Base-by-base conservation (phyloP, 2,888 invertebrate genomes). In the Endomychus coccineus region DNA sequence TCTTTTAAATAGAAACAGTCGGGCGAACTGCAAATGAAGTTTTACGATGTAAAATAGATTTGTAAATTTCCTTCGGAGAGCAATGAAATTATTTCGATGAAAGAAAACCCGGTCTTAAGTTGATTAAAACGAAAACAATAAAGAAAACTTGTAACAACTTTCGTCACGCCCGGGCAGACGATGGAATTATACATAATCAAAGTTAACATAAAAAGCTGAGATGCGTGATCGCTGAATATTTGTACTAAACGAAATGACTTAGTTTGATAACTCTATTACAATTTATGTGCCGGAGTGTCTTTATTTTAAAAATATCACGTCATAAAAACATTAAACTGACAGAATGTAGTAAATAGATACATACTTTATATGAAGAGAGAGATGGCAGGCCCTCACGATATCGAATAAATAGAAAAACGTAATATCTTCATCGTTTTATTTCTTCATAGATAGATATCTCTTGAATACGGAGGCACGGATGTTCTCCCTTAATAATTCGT, bases 91-190 rank as follows among this genome's bases (percentile, higher is more conserved):
- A 19, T 7, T n/a, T 7, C 19, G 19, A 19, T 19, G 19, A 19
- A 19, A 19, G 40, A 39, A 44, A 49, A 46, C 43, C 43, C 51
- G 47, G 44, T 48, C 49, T 47, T 54, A 54, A 56, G 51, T 56
- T 53, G 55, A 56, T 56, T 56, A 56, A 55, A 54, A 54, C 50
- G 54, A 50, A 54, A 55, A 56, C 55, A 55, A 56, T 56, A 54
- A 55, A 54, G 50, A 44, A 50, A 56, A 49, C 43, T 50, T 12
- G 44, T 43, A 49, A 50, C 46, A 50, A 51, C 47, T 50, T 49
- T 47, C 42, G 54, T 54, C 51, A 52, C 54, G 51, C 50, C 51
- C 43, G 36, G 41, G 40, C 41, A 36, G 29, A 17, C 17, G 31
- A 25, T 19, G 36, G 31, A 37, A 32, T 42, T 40, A 46, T 44